phyloP scores from a whole-genome alignment of 2,888 invertebrate genomes.

The Thereva unica region DNA sequence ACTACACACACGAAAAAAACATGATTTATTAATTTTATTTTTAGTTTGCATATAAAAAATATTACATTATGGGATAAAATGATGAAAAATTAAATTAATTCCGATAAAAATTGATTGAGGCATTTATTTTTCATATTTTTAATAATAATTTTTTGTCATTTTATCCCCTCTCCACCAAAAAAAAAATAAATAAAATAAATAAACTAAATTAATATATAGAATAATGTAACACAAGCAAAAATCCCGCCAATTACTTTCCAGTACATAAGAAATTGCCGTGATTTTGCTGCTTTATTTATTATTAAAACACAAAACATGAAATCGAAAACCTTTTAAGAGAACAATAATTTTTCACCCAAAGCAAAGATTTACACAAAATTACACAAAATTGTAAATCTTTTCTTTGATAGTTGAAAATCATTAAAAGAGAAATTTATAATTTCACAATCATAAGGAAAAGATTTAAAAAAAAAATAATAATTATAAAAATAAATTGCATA shows the following conservation, averaged over 20 bases:
- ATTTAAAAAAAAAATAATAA: too few species aligned
- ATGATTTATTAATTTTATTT: too few species aligned
- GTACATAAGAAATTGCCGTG: constrained; percentile 11
- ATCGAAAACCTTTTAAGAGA: constrained; percentile 9
- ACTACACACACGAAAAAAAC: too few species aligned
- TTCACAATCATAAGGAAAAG: too few species aligned
- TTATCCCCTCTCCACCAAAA: constrained; percentile 3
- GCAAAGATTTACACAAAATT: too few species aligned
- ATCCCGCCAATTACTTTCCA: constrained; percentile 3
- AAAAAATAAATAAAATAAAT: too few species aligned
- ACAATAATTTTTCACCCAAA: too few species aligned
- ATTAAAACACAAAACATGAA: constrained; percentile 18
- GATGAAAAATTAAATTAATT: constrained; percentile 8
- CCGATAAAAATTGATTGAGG: constrained; percentile 25
- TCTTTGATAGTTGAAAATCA: too few species aligned
- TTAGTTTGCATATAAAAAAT: background rate
- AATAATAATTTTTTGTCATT: constrained; percentile 12
- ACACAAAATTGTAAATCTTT: too few species aligned
- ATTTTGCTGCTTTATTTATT: background rate
- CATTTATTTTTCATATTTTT: constrained; percentile 26
- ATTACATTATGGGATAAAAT: constrained; percentile 7
- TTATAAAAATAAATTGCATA: too few species aligned
- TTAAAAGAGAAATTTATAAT: too few species aligned
- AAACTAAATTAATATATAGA: background rate
- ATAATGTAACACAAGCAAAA: background rate